phyloP scores from a whole-genome alignment of 1,140 invertebrate genomes.

The Microvelia longipes region DNA sequence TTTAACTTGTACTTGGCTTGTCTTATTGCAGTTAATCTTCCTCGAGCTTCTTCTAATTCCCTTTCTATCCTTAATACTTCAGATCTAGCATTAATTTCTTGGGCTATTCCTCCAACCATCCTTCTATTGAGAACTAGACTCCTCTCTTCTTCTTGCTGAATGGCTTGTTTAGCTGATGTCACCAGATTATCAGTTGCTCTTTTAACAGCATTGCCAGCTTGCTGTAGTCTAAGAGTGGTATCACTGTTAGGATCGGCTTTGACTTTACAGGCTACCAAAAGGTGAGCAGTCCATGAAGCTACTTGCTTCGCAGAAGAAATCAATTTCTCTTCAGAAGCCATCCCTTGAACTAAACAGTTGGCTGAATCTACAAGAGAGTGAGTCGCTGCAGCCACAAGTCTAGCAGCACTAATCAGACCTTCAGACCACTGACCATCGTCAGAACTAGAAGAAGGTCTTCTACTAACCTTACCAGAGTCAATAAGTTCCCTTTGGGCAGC shows the following conservation, averaged over 20 bases:
- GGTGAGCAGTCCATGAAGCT: conserved; percentile 88
- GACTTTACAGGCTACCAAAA: conserved; percentile 92
- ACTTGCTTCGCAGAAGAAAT: conserved; percentile 96
- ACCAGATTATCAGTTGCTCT: conserved; percentile 94
- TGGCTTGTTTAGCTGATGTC: conserved; percentile 78
- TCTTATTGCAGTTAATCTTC: conserved; percentile 67
- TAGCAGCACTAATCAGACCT: conserved; percentile 63
- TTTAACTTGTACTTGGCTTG: conserved; percentile 67
- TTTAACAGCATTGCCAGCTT: conserved; percentile 93
- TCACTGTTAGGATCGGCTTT: conserved; percentile 92
- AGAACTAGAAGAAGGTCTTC: conserved; percentile 59
- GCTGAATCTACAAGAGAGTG: conserved; percentile 94
- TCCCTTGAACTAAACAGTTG: conserved; percentile 88
- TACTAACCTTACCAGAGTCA: conserved; percentile 55
- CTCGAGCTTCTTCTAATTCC: conserved; percentile 80
- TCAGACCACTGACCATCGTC: conserved; percentile 99
- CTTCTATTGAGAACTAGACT: conserved; percentile 73
- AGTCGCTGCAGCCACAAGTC: conserved; percentile 89
- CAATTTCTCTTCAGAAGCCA: conserved; percentile 84
- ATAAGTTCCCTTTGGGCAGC: conserved; percentile 89
- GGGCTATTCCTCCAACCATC: conserved; percentile 85
- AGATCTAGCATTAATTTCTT: conserved; percentile 67
- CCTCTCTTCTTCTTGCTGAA: conserved; percentile 79
- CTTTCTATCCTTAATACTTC: conserved; percentile 84
- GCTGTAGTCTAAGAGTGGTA: conserved; percentile 77